Conservation (phyloP, 2,113 vertebrate species). For the Climacteris rufus region DNA sequence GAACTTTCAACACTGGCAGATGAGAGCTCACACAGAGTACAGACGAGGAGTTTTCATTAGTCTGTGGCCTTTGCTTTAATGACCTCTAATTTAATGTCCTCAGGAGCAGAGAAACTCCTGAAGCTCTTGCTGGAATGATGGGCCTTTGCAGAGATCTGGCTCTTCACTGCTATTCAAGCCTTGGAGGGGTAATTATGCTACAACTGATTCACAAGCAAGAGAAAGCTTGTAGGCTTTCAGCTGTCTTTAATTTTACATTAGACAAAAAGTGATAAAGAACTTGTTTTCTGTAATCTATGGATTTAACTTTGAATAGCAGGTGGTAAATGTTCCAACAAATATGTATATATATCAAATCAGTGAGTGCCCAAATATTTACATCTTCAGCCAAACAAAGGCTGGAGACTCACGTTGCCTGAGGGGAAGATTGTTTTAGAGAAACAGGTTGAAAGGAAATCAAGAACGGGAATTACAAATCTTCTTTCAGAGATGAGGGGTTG, state of each 20-base stretch:
- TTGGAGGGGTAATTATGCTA: slow-evolving; percentile 49
- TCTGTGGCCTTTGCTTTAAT: not conserved
- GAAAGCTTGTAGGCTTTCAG: slow-evolving; percentile 46
- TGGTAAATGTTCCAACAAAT: slow-evolving; percentile 71
- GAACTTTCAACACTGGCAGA: not conserved
- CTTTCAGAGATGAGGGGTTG: not conserved
- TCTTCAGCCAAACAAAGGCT: slow-evolving; percentile 69
- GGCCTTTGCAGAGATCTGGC: not conserved
- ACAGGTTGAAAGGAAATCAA: slow-evolving; percentile 63
- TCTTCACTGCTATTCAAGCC: not conserved
- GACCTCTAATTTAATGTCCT: not conserved
- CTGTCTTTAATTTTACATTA: slow-evolving; percentile 66
- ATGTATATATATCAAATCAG: slow-evolving; percentile 68
- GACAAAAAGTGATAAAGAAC: slow-evolving; percentile 64
- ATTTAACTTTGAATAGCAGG: slow-evolving; percentile 71
- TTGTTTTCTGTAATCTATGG: slow-evolving; percentile 67
- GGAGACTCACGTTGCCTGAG: slow-evolving; percentile 63
- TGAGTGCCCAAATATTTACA: slow-evolving; percentile 70
- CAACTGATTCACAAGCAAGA: slow-evolving; percentile 22
- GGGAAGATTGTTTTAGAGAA: slow-evolving; percentile 61
- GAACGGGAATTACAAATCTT: slow-evolving; percentile 27
- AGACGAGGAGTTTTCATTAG: not conserved
- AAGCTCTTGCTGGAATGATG: not conserved
- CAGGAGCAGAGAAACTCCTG: not conserved
- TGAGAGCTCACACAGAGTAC: not conserved